Percentiles rank a stretch among this genome's conserved stretches.
phyloP scores from a whole-genome alignment of 2,888 invertebrate species.

The Melinaea menophilus region DNA sequence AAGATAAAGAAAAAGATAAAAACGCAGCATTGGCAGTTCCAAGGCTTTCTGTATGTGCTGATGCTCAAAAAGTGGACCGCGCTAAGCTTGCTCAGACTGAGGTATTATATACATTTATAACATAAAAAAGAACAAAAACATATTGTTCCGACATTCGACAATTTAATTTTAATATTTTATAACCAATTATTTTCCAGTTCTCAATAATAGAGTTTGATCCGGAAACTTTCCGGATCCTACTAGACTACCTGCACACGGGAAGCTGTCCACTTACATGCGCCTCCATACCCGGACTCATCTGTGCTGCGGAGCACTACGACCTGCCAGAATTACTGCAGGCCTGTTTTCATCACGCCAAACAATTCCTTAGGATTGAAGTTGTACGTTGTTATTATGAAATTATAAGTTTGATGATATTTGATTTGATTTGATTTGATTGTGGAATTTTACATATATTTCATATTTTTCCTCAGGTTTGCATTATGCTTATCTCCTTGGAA shows the following conservation, averaged over 20 bases:
- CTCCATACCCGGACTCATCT: slow-evolving; percentile 94
- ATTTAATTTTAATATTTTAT: slow-evolving; percentile 16
- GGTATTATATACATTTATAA: slow-evolving; percentile 55
- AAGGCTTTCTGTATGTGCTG: slow-evolving; percentile 93
- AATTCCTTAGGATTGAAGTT: slow-evolving; percentile 93
- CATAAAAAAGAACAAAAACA: background rate
- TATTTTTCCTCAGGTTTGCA: slow-evolving; percentile 81
- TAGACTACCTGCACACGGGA: slow-evolving; percentile 95
- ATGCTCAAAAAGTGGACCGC: slow-evolving; percentile 95
- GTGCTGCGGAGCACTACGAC: slow-evolving; percentile 96
- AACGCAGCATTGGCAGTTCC: slow-evolving; percentile 89
- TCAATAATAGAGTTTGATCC: slow-evolving; percentile 97
- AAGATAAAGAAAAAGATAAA: slow-evolving; percentile 88
- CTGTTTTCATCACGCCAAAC: slow-evolving; percentile 97
- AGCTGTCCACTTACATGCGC: slow-evolving; percentile 95
- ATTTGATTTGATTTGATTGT: too few species aligned
- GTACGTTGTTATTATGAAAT: slow-evolving; percentile 64
- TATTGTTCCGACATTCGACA: slow-evolving; percentile 1
- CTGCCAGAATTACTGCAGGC: slow-evolving; percentile 94
- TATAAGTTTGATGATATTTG: too few species aligned
- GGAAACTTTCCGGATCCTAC: slow-evolving; percentile 92
- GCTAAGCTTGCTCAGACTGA: slow-evolving; percentile 95
- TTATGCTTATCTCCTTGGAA: slow-evolving; percentile 93
- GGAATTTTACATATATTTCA: background rate
- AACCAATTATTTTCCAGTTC: slow-evolving; percentile 78